These are phyloP conservation scores for Anas georgica DNA, from an alignment of 2,797 vertebrate species.

Conservation along the genomic window DNA sequence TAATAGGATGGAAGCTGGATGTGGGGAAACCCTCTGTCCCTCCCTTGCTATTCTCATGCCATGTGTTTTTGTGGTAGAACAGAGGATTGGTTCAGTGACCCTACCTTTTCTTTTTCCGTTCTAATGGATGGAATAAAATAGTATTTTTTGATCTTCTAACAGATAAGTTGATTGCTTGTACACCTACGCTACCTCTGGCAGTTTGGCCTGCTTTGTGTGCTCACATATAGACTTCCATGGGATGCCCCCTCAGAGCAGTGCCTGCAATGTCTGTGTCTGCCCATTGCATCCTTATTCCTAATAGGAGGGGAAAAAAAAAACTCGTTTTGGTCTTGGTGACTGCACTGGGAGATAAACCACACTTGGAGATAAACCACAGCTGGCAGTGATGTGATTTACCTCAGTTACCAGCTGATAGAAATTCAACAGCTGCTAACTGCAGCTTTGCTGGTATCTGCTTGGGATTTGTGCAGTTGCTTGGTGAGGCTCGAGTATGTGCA, in stretches of 20 bases:
- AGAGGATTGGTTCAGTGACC: neutral
- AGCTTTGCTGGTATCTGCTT: neutral
- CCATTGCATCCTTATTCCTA: neutral
- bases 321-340: neutral
- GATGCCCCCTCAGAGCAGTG: neutral
- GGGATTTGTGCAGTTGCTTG: neutral
- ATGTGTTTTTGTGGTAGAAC: neutral
- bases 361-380: neutral
- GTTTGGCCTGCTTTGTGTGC: neutral
- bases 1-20: neutral
- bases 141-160: neutral
- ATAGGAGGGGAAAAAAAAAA: neutral
- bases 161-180: neutral
- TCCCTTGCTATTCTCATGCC: neutral
- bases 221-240: neutral
- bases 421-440: neutral
- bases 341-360: neutral
- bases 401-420: neutral
- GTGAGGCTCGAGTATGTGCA: neutral
- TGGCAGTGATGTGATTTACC: neutral
- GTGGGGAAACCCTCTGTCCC: neutral
- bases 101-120: neutral
- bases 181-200: neutral
- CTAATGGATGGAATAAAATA: neutral
- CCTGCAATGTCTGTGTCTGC: neutral